These are phyloP conservation scores for Tortricodes alternella DNA, from an alignment of 2,888 invertebrate genomes.

Conservation along the genomic window DNA sequence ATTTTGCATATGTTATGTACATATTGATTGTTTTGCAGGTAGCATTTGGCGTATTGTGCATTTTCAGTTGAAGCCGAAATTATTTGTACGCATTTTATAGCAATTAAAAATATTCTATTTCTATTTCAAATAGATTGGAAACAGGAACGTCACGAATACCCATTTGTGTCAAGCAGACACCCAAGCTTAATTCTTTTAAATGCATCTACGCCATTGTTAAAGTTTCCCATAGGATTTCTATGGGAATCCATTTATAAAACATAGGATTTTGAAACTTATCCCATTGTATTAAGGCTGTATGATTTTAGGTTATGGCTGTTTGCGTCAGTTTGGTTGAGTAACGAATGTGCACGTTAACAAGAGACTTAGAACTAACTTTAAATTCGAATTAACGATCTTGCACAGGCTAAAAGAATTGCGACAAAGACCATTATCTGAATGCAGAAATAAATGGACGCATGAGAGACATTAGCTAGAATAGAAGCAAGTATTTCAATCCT, in stretches of 20 bases:
- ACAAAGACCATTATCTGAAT: background rate
- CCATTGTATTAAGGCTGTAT: background rate
- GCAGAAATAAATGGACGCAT: too few species aligned
- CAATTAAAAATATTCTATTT: too few species aligned
- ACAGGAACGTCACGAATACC: background rate
- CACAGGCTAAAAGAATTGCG: background rate
- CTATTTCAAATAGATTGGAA: too few species aligned
- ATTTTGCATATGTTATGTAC: too few species aligned
- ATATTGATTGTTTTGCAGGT: too few species aligned
- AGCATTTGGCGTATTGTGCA: too few species aligned
- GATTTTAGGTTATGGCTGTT: background rate
- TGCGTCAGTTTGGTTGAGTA: background rate
- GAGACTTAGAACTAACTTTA: background rate
- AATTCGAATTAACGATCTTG: conserved; percentile 1
- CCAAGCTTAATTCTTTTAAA: conserved; percentile 16
- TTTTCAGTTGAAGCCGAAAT: too few species aligned
- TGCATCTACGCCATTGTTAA: background rate
- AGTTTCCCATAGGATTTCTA: conserved; percentile 14
- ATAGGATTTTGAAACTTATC: background rate
- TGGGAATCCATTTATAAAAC: background rate
- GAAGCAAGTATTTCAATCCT: too few species aligned
- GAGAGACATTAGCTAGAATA: too few species aligned
- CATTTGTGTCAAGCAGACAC: background rate
- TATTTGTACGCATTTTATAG: too few species aligned
- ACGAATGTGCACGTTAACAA: conserved; percentile 14